A percentile compares a stretch with the other conserved stretches of the same genome.
phyloP scores from a whole-genome alignment of 1,140 invertebrate species.

The Cecropterus lyciades region DNA sequence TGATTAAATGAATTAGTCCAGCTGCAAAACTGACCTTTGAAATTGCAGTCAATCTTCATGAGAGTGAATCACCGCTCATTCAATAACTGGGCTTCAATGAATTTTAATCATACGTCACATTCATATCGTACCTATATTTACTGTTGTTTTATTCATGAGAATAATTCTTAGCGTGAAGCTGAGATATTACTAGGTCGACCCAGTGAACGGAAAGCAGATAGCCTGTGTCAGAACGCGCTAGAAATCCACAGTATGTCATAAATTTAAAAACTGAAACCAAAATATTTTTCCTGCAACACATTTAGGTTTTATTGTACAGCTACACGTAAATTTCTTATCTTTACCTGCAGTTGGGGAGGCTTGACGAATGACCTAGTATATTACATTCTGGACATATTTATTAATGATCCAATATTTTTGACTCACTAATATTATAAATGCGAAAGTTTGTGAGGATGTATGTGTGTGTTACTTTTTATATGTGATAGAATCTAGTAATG shows the following conservation, averaged over 20 bases:
- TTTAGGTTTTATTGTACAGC: not conserved
- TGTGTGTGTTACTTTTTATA: too few relatives aligned
- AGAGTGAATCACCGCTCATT: constrained; percentile 23
- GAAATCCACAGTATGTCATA: not conserved
- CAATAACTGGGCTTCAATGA: constrained; percentile 20
- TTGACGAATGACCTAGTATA: too few relatives aligned
- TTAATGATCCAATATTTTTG: too few relatives aligned
- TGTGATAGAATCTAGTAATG: too few relatives aligned
- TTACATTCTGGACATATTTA: too few relatives aligned
- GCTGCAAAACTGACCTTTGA: constrained; percentile 18
- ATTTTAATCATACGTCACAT: constrained; percentile 9
- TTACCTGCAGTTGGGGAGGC: too few relatives aligned
- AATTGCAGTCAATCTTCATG: constrained; percentile 21
- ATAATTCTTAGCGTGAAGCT: not conserved
- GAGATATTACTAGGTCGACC: not conserved
- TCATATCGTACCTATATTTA: not conserved
- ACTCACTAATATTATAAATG: too few relatives aligned
- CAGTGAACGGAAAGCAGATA: not conserved
- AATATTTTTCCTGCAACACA: not conserved
- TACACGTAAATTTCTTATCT: too few relatives aligned
- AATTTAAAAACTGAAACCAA: not conserved
- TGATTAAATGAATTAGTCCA: constrained; percentile 11
- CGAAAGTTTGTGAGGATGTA: too few relatives aligned
- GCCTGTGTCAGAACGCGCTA: not conserved
- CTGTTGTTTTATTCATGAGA: too few relatives aligned